phyloP scores from a whole-genome alignment of 2,797 vertebrate species.

The Glyptemys insculpta region DNA sequence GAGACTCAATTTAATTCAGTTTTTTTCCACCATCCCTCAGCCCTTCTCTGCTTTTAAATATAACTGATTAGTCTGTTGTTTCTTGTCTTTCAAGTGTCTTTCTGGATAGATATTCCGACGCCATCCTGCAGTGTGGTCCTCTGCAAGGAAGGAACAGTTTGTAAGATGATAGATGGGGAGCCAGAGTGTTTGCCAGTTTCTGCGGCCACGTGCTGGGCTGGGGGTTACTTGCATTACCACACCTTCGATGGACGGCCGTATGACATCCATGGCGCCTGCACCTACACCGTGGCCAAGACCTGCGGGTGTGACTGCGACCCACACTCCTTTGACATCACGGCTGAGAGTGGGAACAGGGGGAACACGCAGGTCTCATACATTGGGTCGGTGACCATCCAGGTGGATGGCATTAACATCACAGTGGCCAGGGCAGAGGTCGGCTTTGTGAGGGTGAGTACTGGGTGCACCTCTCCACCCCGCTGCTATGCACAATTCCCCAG shows the following conservation, averaged over 20 bases:
- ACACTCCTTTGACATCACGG: not conserved
- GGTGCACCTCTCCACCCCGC: too few species aligned
- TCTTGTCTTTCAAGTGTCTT: not conserved
- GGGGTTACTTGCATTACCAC: slow-evolving; percentile 69
- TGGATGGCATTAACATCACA: slow-evolving; percentile 38
- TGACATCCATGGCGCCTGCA: slow-evolving; percentile 81
- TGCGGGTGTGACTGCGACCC: slow-evolving; percentile 5
- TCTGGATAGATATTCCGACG: not conserved
- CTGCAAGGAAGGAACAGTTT: not conserved
- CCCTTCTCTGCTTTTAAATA: not conserved
- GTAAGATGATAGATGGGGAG: not conserved
- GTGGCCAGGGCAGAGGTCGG: not conserved
- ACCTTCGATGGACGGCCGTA: slow-evolving; percentile 80
- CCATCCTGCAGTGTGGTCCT: not conserved
- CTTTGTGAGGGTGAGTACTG: not conserved
- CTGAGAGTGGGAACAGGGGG: slow-evolving; percentile 28
- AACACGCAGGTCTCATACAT: not conserved
- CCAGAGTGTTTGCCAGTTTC: not conserved
- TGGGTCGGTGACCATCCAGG: slow-evolving; percentile 40
- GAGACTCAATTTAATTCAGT: too few species aligned
- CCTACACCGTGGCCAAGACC: slow-evolving; percentile 64
- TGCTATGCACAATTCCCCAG: not conserved
- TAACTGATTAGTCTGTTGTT: not conserved
- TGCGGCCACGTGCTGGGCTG: not conserved
- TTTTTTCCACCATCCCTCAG: not conserved